These are phyloP conservation scores for Carassius auratus DNA, from an alignment of 2,113 vertebrate species.

Conservation along the genomic window DNA sequence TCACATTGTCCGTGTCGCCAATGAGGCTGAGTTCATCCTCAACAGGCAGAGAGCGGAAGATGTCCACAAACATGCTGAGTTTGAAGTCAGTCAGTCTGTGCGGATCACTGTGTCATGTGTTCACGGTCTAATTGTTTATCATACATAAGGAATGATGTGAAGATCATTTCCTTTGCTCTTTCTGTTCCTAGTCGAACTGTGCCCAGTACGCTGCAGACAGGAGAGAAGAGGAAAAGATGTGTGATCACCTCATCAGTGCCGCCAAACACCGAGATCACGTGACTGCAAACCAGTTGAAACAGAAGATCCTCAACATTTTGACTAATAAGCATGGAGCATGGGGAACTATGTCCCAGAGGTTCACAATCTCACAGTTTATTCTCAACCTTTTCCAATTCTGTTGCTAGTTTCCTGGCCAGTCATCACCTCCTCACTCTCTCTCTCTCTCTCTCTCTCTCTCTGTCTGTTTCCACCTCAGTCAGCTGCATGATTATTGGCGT, in stretches of 20 bases:
- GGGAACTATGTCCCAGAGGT: slow-evolving; percentile 96
- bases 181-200: slow-evolving; percentile 85
- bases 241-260: slow-evolving; percentile 98
- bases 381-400: not conserved
- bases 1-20: slow-evolving; percentile 97
- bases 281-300: slow-evolving; percentile 96
- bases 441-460: not conserved
- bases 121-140: not conserved
- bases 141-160: not conserved
- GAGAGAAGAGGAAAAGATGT: slow-evolving; percentile 98
- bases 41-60: slow-evolving; percentile 97
- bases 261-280: slow-evolving; percentile 97
- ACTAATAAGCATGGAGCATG: slow-evolving; percentile 98
- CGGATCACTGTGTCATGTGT: not conserved
- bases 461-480: slow-evolving; percentile 71
- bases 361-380: not conserved
- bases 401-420: not conserved
- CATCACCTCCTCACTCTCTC: not conserved
- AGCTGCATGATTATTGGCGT: slow-evolving; percentile 97
- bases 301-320: slow-evolving; percentile 98
- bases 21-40: slow-evolving; percentile 98
- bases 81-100: slow-evolving; percentile 83
- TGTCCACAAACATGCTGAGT: slow-evolving; percentile 98
- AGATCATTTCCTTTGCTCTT: not conserved
- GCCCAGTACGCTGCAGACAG: slow-evolving; percentile 96